A percentile compares a stretch with the other conserved stretches of the same genome.
Evolutionary conservation across 2,888 invertebrate species (phyloP).

Genomic region (Oscheius sp.): DNA sequence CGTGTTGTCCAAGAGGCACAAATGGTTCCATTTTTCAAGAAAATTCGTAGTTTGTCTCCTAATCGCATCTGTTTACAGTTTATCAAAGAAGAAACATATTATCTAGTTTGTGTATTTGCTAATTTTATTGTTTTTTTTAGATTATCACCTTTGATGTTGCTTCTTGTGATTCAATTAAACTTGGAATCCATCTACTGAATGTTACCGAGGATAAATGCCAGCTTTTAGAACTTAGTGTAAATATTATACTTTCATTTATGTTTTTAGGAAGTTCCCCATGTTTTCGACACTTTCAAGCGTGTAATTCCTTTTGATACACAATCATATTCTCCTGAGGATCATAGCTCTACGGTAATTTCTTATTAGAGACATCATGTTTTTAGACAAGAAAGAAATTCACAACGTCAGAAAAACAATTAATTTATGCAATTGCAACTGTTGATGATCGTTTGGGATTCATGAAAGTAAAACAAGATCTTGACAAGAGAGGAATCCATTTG

Average conservation of each 20-base stretch:
- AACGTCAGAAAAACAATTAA: slow-evolving; percentile 34
- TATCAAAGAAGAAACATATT: slow-evolving; percentile 51
- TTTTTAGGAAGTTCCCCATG: slow-evolving; percentile 11
- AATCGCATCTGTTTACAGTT: slow-evolving; percentile 56
- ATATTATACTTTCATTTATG: neutral
- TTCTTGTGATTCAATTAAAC: slow-evolving; percentile 30
- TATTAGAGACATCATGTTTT: neutral
- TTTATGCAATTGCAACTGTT: slow-evolving; percentile 56
- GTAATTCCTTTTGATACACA: slow-evolving; percentile 7
- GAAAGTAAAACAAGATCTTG: slow-evolving; percentile 52
- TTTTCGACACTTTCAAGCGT: slow-evolving; percentile 10
- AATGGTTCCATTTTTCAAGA: slow-evolving; percentile 38
- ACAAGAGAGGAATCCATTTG: slow-evolving; percentile 48
- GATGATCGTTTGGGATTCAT: slow-evolving; percentile 63
- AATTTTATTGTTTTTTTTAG: slow-evolving; percentile 26
- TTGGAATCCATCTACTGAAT: slow-evolving; percentile 39
- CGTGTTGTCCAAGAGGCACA: slow-evolving; percentile 37
- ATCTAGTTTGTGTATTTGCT: slow-evolving; percentile 42
- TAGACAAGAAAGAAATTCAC: neutral
- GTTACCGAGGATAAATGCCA: slow-evolving; percentile 32
- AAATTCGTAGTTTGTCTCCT: slow-evolving; percentile 33
- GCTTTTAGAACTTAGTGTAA: slow-evolving; percentile 32
- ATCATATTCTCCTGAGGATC: neutral
- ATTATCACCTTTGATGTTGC: slow-evolving; percentile 45
- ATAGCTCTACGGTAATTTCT: neutral